These are phyloP conservation scores for Cepaea nemoralis DNA, from an alignment of 1,140 invertebrate genomes.

Conservation along the genomic window DNA sequence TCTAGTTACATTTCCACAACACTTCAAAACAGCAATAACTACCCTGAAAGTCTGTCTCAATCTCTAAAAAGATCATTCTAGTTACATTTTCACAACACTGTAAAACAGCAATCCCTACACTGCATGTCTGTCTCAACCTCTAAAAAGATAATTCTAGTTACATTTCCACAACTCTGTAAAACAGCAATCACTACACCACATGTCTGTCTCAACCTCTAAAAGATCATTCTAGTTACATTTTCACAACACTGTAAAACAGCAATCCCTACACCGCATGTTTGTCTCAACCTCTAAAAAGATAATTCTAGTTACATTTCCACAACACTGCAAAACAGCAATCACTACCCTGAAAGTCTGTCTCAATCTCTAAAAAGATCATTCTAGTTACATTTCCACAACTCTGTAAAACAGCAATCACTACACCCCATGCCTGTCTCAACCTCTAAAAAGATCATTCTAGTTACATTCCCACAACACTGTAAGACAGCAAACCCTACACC, in stretches of 20 bases:
- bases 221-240: too few species aligned
- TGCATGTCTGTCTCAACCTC: background rate
- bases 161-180: too few species aligned
- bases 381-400: background rate
- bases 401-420: too few species aligned
- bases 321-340: too few species aligned
- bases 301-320: background rate
- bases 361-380: constrained; percentile 17
- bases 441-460: background rate
- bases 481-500: background rate
- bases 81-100: background rate
- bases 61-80: constrained; percentile 4
- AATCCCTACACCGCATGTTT: background rate
- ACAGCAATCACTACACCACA: background rate
- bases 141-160: background rate
- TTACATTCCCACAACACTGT: too few species aligned
- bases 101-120: too few species aligned
- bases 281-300: constrained; percentile 14
- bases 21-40: too few species aligned
- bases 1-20: too few species aligned
- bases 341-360: background rate
- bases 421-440: background rate
- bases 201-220: too few species aligned
- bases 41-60: background rate
- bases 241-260: too few species aligned